phyloP scores from a whole-genome alignment of 2,113 vertebrate genomes.

The Chlorodrepanis virens region DNA sequence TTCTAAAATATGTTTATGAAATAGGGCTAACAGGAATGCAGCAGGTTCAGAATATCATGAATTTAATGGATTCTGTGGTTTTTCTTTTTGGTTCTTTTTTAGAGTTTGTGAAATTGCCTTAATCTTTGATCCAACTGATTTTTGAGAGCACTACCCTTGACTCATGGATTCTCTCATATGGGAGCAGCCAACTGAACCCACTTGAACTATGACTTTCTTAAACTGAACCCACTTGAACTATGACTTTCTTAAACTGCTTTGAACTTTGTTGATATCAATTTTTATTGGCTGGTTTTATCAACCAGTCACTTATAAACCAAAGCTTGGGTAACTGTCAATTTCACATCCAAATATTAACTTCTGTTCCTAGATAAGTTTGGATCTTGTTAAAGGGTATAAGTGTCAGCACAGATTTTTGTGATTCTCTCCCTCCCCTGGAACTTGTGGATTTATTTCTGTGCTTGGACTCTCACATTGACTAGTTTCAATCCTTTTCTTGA shows the following conservation, averaged over 20 bases:
- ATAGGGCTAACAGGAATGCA: not conserved
- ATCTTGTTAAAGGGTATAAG: not conserved
- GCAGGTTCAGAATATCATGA: not conserved
- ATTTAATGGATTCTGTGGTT: not conserved
- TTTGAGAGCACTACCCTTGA: not conserved
- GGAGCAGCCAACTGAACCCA: not conserved
- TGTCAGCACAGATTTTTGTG: not conserved
- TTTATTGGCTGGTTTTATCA: not conserved
- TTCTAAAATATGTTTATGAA: not conserved
- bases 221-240: not conserved
- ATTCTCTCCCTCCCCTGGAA: not conserved
- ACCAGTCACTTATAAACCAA: not conserved
- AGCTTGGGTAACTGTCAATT: not conserved
- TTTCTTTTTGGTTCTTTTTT: not conserved
- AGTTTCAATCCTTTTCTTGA: not conserved
- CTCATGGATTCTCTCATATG: not conserved
- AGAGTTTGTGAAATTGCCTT: not conserved
- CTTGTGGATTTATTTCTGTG: not conserved
- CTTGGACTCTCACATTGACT: not conserved
- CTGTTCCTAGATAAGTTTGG: not conserved
- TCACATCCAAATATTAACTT: conserved; percentile 31
- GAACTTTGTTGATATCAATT: not conserved
- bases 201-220: not conserved
- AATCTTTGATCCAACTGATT: not conserved
- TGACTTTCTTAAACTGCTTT: not conserved